Evolutionary conservation across 1,140 invertebrate genomes (phyloP), one percentile per base, ranked within the genome.

Genomic region (Hirudo medicinalis): DNA sequence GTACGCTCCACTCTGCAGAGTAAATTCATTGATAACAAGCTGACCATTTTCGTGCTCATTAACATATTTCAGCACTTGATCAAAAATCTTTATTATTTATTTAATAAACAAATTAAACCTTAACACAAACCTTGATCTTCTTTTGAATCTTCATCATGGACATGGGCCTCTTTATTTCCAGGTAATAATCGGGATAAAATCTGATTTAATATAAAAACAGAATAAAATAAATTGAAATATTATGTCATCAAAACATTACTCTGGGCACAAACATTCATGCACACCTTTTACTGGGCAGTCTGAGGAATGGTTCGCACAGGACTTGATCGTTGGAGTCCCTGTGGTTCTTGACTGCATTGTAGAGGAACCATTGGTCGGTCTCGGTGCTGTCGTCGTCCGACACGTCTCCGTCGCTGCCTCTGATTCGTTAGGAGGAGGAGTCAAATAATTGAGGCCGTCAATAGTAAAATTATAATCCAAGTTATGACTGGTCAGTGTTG

Each of bases 121-220:
- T 27, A n/a, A 43, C 43, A 75, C 76, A 71, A 82, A 88, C 86
- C 85, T 91, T 89, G 29, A 97, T 87, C 84, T 94, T 95, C 68
- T 90, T 89, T 74, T 89, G 87, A 72, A 99, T 96, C 83, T 97
- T 91, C 71, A 89, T 87, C 74, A 99, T 82, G 0, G 95, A 95
- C 75, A 99, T 89, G 0, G 96, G 95, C 79, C 92, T 90, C 78
- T 92, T 92, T 67, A 99, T 99, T 79, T 94, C 91, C 77, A 91
- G 90, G 82, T 97, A 99, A 80, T 99, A 99, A 84, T 99, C 96
- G 0, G 95, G 91, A 83, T 98, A 97, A 74, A 81, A 77, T 71
- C 84, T 84, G 69, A 71, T 77, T 76, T 22, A 73, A 72, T 22
- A 63, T 22, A 63, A 63, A 63, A 63, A 19, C 57, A 2, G 8